Conservation (phyloP, 2,888 invertebrate species). For the Drosophila neutralis region DNA sequence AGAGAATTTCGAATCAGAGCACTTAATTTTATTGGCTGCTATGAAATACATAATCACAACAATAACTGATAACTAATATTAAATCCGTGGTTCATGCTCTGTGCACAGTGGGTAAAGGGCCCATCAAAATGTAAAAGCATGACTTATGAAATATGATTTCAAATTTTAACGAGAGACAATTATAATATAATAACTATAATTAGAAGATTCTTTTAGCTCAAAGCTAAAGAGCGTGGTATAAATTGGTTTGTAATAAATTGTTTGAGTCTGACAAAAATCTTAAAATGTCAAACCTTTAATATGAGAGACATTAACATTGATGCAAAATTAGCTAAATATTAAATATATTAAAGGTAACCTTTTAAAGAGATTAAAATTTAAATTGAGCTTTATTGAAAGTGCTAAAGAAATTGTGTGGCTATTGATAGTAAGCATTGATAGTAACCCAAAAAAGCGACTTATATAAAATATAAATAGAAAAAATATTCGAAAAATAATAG, state of each 20-base stretch:
- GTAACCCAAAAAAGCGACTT: not conserved
- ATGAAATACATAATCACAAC: not conserved
- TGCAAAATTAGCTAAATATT: not conserved
- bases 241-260: not conserved
- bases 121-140: not conserved
- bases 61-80: conserved; percentile 11
- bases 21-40: conserved; percentile 66
- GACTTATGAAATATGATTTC: not conserved
- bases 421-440: not conserved
- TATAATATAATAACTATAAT: not conserved
- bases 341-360: not conserved
- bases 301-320: not conserved
- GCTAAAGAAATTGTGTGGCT: not conserved
- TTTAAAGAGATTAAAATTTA: not conserved
- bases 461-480: not conserved
- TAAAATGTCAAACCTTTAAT: not conserved
- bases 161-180: not conserved
- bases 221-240: not conserved
- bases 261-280: not conserved
- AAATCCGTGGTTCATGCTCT: conserved; percentile 8
- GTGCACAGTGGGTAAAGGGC: conserved; percentile 33
- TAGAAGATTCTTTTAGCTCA: not conserved
- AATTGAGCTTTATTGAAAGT: not conserved
- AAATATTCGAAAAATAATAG: not conserved
- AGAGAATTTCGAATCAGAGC: conserved; percentile 48